Base-by-base conservation (phyloP, 2,888 invertebrate genomes). In the Drosophila basisetae region DNA sequence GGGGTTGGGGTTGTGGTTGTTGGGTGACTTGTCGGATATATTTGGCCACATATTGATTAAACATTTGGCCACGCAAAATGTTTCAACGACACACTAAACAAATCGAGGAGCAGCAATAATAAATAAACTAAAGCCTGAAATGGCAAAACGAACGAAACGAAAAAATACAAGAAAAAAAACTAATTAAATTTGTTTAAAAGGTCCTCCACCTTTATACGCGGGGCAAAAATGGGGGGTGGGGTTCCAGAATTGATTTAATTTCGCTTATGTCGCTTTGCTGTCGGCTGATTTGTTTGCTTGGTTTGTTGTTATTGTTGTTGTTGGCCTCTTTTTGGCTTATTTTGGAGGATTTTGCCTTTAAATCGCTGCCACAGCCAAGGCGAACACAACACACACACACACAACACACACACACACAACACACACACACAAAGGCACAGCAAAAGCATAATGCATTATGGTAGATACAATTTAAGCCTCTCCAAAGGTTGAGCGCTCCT, bases 51-150 rank as follows among this genome's bases (percentile, higher is more conserved):
- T 86, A 85, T 85, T 85, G 85, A 85, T 85, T 89, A 85, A 85
- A 85, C 85, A 85, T 86, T 84, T 79, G 73, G 79, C 76, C 77
- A 85, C 87, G 89, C 89, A 88, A 83, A 84, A 85, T 76, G 68
- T 70, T 49, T 25, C 60, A 64, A 43, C 41, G 28, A 50, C 28
- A 39, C 49, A 66, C 43, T 69, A 68, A 70, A 53, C 35, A 61
- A 70, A 68, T 75, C 66, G 74, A 68, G 70, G 49, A 79, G 64
- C 64, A 54, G 33, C 37, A 80, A 69, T 69, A 76, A 79, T 73
- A 73, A 77, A 77, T 77, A 43, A 72, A 72, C 66, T 65, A 64
- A 63, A 76, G 54, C 39, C 49, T 5, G 6, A 54, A 68, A 61
- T 31, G 53, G 47, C 25, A 47, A 11, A 43, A 2, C 11, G 11